These are phyloP conservation scores for Drosophila tani DNA, from an alignment of 1,140 invertebrate species.

Conservation along the genomic window DNA sequence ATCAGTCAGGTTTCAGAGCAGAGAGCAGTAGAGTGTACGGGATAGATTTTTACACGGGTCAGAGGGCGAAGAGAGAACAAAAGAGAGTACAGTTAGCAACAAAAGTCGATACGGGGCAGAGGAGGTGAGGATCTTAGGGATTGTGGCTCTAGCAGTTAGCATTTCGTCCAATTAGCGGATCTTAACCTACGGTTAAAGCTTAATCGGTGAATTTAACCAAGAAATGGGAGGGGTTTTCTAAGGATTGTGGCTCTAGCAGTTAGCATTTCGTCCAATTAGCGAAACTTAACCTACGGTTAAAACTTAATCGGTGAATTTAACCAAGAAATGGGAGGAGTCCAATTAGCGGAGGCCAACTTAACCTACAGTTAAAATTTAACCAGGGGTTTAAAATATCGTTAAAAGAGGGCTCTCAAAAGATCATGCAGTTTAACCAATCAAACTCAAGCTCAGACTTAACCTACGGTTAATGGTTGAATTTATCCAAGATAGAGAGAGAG, in stretches of 20 bases:
- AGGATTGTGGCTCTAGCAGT: conserved; percentile 12
- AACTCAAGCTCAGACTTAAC: conserved; percentile 3
- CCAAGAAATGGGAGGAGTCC: neutral
- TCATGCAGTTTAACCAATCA: conserved; percentile 31
- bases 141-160: conserved; percentile 16
- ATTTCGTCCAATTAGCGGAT: conserved; percentile 6
- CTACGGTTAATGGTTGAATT: conserved; percentile 8
- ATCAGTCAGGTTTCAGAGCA: conserved; percentile 27
- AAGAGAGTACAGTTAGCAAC: conserved; percentile 69
- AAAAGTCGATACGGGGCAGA: conserved; percentile 13
- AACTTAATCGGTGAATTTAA: neutral
- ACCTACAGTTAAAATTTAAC: conserved; percentile 18
- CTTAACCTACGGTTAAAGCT: conserved; percentile 4
- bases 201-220: neutral
- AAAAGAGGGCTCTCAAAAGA: neutral
- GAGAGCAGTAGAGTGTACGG: conserved; percentile 17
- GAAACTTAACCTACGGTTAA: conserved; percentile 1
- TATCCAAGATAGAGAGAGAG: conserved; percentile 7
- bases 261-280: conserved; percentile 40
- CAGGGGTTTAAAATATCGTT: no score
- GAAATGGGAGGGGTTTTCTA: neutral
- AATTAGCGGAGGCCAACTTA: conserved; percentile 34
- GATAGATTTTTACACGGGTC: conserved; percentile 34
- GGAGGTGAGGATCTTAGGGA: no score
- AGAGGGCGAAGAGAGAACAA: conserved; percentile 43